Percentiles rank a stretch among this genome's conserved stretches.
Conservation (phyloP, 2,888 invertebrate genomes). For the Muschampia plurimacula region DNA sequence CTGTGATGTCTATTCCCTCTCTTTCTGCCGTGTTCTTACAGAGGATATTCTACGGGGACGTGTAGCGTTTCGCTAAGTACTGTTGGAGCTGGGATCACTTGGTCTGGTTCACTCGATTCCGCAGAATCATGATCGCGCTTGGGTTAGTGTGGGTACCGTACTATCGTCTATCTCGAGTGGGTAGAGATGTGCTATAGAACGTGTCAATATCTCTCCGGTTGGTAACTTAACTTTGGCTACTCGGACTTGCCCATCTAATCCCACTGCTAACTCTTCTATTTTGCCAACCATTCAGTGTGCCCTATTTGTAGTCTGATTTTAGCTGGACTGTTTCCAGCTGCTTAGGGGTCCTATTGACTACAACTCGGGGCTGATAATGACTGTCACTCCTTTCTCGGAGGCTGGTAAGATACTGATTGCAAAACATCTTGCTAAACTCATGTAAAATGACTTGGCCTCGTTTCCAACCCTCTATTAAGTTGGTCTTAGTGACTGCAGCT, state of each 20-base stretch:
- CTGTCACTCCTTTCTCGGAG: not conserved
- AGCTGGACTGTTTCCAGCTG: not conserved
- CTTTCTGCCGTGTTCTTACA: too few relatives aligned
- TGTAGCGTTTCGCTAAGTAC: too few relatives aligned
- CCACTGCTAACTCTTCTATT: slow-evolving; percentile 1
- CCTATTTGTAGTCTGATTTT: not conserved
- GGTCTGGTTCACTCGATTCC: too few relatives aligned
- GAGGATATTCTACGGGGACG: too few relatives aligned
- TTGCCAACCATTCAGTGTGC: slow-evolving; percentile 17
- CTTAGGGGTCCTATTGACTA: not conserved
- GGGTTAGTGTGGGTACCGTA: not conserved
- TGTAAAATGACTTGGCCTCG: slow-evolving; percentile 35
- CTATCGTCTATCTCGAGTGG: slow-evolving; percentile 9
- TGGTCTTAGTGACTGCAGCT: slow-evolving; percentile 34
- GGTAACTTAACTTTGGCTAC: slow-evolving; percentile 13
- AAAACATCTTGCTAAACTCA: slow-evolving; percentile 47
- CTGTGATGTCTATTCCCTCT: too few relatives aligned
- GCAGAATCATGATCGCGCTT: too few relatives aligned
- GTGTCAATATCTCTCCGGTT: not conserved
- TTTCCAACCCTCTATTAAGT: slow-evolving; percentile 42
- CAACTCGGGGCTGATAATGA: not conserved
- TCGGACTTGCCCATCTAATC: slow-evolving; percentile 16
- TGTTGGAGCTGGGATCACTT: too few relatives aligned
- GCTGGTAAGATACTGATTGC: not conserved
- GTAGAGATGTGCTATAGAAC: slow-evolving; percentile 15